Evolutionary conservation across 2,888 invertebrate genomes (phyloP), one percentile per base, ranked within the genome.

Genomic region (Luffia ferchaultella): DNA sequence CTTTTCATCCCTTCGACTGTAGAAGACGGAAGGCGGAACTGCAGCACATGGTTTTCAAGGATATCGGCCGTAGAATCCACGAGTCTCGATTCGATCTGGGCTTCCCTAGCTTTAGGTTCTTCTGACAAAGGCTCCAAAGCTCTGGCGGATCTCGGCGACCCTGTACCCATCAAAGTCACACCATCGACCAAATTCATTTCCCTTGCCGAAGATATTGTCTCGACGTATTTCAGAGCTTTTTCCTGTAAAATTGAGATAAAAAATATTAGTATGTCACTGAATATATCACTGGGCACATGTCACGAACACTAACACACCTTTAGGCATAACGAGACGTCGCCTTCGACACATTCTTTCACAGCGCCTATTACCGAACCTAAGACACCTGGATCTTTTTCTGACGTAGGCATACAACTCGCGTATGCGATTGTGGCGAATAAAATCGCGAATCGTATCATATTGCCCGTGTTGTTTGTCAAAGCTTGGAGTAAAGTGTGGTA

Each of bases 41-140:
- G 93, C 57, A 94, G 86, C 30, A 92, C 92, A 71, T 93, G 93
- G 55, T 91, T 90, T 61, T 91, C 89, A 59, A 94, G 79, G 85
- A 93, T 93, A 59, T 91, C 88, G 58, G 91, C 89, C 50, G 93
- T 86, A 55, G 89, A 88, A 64, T 94, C 93, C 51, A 92, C 84
- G 55, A 94, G 83, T 56, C 92, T 86, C 17, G 88, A 85, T 62
- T 93, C 91, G n/a, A 93, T 84, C 59, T 89, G 89, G 45, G 88
- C 86, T 72, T 93, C 92, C 53, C 91, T 87, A 44, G 90, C 90
- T 63, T 89, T 89, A 41, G 88, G 86, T 62, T 93, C 92, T 44
- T 88, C 86, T 20, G 93, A 89, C 58, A 93, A 71, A 53, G 89
- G 87, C 62, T 90, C 88, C 55, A 89, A 74, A 1, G 83, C 73